A percentile compares a stretch with the other conserved stretches of the same genome.
phyloP scores from a whole-genome alignment of 2,113 vertebrate genomes.

The Lepidothrix coronata region DNA sequence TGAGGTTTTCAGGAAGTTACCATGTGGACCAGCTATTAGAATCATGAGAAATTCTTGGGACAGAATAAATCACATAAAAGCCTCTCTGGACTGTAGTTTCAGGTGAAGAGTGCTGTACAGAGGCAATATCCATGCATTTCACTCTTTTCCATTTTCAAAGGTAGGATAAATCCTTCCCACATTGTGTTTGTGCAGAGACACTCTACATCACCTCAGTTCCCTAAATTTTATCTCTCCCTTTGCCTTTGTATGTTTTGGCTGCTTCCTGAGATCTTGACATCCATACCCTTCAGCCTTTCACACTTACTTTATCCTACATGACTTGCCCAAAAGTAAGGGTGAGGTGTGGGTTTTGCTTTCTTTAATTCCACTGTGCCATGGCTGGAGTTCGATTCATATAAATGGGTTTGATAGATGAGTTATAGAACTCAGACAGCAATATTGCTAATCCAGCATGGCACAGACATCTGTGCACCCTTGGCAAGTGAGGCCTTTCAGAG shows the following conservation, averaged over 20 bases:
- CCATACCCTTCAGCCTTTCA: not conserved
- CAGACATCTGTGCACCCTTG: not conserved
- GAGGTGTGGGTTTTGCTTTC: not conserved
- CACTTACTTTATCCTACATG: not conserved
- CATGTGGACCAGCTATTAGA: not conserved
- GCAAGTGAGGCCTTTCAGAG: not conserved
- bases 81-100: not conserved
- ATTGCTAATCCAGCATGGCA: rapidly evolving
- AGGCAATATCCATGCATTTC: not conserved
- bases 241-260: not conserved
- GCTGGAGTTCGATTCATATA: not conserved
- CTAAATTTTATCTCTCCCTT: not conserved
- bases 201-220: not conserved
- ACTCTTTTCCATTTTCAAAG: not conserved
- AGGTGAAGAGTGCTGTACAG: not conserved
- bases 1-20: not conserved
- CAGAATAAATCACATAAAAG: not conserved
- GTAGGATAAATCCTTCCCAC: not conserved
- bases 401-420: not conserved
- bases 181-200: not conserved
- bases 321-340: not conserved
- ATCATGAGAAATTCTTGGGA: not conserved
- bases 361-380: not conserved
- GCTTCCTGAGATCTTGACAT: not conserved
- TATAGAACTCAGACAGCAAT: not conserved